Evolutionary conservation across 2,113 vertebrate genomes (phyloP).

Genomic region (Athene cunicularia): DNA sequence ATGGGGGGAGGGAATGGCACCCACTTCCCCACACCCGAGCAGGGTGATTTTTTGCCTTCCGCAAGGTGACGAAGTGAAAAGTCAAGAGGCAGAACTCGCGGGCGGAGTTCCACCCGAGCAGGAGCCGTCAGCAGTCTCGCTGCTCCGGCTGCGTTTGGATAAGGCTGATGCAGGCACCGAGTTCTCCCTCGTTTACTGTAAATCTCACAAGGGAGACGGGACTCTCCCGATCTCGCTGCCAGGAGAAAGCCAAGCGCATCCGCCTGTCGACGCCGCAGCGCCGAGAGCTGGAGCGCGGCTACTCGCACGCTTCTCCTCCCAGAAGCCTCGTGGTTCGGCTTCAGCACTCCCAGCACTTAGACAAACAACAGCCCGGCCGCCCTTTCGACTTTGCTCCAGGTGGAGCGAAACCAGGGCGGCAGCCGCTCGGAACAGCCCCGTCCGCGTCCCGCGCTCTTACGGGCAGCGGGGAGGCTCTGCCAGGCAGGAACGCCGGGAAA

Average conservation of each 20-base stretch:
- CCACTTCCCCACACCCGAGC: neutral
- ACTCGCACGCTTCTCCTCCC: fast-evolving
- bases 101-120: fast-evolving
- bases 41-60: neutral
- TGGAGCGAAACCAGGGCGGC: fast-evolving
- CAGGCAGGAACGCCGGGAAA: neutral
- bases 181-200: neutral
- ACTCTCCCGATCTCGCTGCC: fast-evolving
- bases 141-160: fast-evolving
- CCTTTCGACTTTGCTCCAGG: neutral
- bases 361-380: neutral
- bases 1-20: neutral
- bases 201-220: neutral
- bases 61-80: fast-evolving
- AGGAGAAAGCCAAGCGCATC: neutral
- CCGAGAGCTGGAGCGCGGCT: fast-evolving
- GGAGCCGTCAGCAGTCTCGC: fast-evolving
- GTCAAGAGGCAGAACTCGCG: neutral
- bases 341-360: neutral
- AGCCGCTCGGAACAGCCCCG: fast-evolving
- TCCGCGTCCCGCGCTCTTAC: fast-evolving
- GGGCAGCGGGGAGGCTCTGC: fast-evolving
- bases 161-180: fast-evolving
- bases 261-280: neutral
- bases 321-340: neutral